A percentile compares a stretch with the other conserved stretches of the same genome.
These are phyloP conservation scores for Oophaga pumilio DNA, from an alignment of 2,113 vertebrate species.

Conservation along the genomic window DNA sequence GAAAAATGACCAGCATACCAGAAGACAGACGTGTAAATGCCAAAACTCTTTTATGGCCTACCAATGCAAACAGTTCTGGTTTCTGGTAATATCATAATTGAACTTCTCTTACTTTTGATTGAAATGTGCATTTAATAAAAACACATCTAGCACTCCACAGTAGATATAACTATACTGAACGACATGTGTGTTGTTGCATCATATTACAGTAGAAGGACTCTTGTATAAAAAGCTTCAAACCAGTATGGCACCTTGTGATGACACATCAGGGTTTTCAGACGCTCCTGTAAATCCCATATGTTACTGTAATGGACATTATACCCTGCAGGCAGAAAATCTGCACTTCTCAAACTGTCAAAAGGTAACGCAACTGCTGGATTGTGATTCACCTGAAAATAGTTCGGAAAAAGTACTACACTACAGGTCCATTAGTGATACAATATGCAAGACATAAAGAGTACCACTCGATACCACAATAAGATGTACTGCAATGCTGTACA, in stretches of 20 bases:
- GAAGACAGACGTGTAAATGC: background rate
- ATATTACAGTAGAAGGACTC: slow-evolving; percentile 9
- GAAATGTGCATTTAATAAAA: background rate
- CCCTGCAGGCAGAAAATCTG: slow-evolving; percentile 44
- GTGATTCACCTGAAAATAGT: slow-evolving; percentile 36
- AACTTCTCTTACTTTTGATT: background rate
- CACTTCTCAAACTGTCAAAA: slow-evolving; percentile 31
- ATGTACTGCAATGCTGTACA: background rate
- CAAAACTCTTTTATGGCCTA: background rate
- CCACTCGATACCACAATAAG: background rate
- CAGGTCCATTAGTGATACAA: background rate
- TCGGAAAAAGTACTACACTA: background rate
- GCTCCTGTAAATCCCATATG: slow-evolving; percentile 27
- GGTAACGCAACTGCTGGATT: slow-evolving; percentile 17
- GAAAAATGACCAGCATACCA: too few relatives aligned
- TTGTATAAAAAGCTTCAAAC: slow-evolving; percentile 29
- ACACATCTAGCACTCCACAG: background rate
- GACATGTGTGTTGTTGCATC: slow-evolving; percentile 5
- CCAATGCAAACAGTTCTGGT: background rate
- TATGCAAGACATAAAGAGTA: background rate
- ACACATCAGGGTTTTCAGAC: slow-evolving; percentile 25
- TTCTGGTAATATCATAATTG: background rate
- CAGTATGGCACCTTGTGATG: slow-evolving; percentile 34
- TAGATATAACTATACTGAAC: background rate
- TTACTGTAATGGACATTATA: slow-evolving; percentile 55